Evolutionary conservation across 2,888 invertebrate species (phyloP), one percentile per base, ranked within the genome.

Genomic region (Rhagonycha fulva): DNA sequence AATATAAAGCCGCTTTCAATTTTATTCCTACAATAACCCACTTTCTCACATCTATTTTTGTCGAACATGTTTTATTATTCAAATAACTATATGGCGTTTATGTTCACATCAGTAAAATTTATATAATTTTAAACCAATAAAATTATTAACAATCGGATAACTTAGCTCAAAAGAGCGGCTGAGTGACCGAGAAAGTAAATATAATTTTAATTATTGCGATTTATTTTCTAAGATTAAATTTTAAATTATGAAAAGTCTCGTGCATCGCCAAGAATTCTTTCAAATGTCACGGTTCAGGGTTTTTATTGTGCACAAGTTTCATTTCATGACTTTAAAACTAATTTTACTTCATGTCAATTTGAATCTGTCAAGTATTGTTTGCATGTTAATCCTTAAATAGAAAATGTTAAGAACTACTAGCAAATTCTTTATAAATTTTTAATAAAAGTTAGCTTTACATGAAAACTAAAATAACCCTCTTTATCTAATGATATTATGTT

Each of bases 281-380:
- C 26, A 14, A 66, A 66, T 19, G 23, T 66, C 26, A 66, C 63
- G 24, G 47, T 26, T 66, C 63, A 24, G 12, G 12, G 63, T 66
- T 66, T 24, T 66, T 66, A 66, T 24, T 23, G 26, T 14, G 7
- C 24, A 24, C 9, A 66, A 23, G 23, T 63, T 23, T 62, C 14
- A 14, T 63, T 63, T 63, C 24, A 63, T n/a, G 63, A 63, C 63
- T 63, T 62, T 66, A 66, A 66, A 66, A 66, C 63, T 66, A 66
- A 66, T 66, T 66, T 66, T 47, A 47, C 47, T 47, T 47, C 19
- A 24, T 66, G 24, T 66, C 19, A 24, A 66, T 66, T 66, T 24
- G 4, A 66, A 24, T 24, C 26, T 66, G 63, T 26, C 63, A 66
- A 24, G 63, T n/a, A 66, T 24, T 19, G 63, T 66, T 66, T 66